phyloP scores from a whole-genome alignment of 2,797 vertebrate genomes.

The Mus minutoides region DNA sequence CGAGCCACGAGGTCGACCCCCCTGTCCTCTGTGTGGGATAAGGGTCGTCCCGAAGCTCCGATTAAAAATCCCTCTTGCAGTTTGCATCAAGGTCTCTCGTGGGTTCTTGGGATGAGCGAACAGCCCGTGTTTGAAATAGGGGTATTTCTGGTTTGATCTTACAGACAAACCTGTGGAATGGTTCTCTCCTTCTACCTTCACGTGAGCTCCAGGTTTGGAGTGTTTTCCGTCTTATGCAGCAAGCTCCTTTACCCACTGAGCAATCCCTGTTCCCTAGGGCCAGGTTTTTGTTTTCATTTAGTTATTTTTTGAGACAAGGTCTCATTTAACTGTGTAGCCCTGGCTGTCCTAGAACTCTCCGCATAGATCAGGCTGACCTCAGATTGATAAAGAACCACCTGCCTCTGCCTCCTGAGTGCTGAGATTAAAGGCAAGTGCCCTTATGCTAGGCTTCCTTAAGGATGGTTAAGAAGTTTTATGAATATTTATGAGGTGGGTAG shows the following conservation, averaged over 20 bases:
- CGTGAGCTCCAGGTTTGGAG: background rate
- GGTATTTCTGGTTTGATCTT: too few species aligned
- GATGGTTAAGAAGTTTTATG: background rate
- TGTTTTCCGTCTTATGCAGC: background rate
- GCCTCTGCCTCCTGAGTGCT: background rate
- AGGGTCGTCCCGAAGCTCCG: too few species aligned
- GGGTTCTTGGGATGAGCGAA: too few species aligned
- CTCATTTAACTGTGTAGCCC: background rate
- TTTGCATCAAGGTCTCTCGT: too few species aligned
- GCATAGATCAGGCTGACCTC: background rate
- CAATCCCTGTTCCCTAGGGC: background rate
- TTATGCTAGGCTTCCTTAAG: background rate
- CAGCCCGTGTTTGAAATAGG: too few species aligned
- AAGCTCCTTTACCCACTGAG: background rate
- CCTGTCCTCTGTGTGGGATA: too few species aligned
- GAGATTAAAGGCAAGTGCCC: background rate
- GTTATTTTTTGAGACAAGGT: background rate
- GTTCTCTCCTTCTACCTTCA: background rate
- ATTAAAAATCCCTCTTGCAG: too few species aligned
- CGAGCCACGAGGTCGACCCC: too few species aligned
- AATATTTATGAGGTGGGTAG: background rate
- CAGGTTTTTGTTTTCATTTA: background rate
- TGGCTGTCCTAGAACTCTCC: background rate
- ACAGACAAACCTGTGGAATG: background rate
- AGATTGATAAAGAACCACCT: background rate